Evolutionary conservation across 2,888 invertebrate genomes (phyloP), one percentile per base, ranked within the genome.

Genomic region (Cotesia congregata): DNA sequence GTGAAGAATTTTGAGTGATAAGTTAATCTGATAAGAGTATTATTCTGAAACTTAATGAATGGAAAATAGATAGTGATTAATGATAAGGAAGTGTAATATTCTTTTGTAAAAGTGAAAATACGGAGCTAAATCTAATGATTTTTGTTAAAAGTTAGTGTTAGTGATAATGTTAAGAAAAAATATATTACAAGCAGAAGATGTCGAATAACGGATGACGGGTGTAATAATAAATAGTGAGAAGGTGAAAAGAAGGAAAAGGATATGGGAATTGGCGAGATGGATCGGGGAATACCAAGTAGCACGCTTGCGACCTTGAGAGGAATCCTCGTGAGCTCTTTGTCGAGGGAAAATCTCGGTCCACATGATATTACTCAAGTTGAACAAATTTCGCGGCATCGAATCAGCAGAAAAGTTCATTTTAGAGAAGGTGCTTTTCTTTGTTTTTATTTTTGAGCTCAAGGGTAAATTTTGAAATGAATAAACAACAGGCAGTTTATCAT

Each of bases 311-410:
- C 91, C 81, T 90, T 92, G 77, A 87, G 92, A 78, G 91, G 91
- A 74, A 91, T 92, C 82, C 90, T 92, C 75, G 91, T 92, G 82
- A 90, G 90, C 78, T 92, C 92, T 62, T 84, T 92, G 83, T 91
- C 92, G 50, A 89, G 90, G 79, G 92, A 92, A 87, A 92, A 92
- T 86, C 90, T 92, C 76, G 90, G 91, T 6, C 89, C 90, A 62
- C 88, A 90, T 84, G 91, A 91, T 83, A 85, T 90, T 71, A 85
- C 88, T 69, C 76, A 87, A 75, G 87, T 85, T 75, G 88, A 87
- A 79, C 83, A 83, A 72, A 82, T 78, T n/a, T 78, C 81, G 72
- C 84, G 85, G 78, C 84, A 83, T 17, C 38, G 62, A 5, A 72
- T 40, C 7, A 72, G 72, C 65, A 17, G 89, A 78, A 89, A 89